Percentiles rank a stretch among this genome's conserved stretches.
Conservation (phyloP, 2,888 invertebrate genomes). For the Terebella lapidaria region DNA sequence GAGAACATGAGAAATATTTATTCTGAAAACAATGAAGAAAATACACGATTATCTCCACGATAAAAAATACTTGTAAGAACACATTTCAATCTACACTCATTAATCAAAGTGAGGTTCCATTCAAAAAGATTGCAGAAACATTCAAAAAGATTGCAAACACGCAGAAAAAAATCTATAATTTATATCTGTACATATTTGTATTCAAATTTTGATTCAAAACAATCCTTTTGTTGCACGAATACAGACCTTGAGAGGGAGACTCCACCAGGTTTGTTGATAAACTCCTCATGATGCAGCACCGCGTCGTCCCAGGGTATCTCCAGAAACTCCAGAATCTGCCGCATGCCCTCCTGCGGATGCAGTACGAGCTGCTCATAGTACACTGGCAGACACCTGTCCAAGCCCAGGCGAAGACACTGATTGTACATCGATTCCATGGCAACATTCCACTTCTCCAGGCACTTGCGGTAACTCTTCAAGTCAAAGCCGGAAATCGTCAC, state of each 20-base stretch:
- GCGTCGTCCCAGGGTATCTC: constrained; percentile 91
- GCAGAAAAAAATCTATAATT: too few species aligned
- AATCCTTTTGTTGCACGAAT: too few species aligned
- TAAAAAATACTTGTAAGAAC: too few species aligned
- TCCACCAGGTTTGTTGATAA: constrained; percentile 91
- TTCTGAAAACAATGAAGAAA: too few species aligned
- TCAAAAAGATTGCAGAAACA: too few species aligned
- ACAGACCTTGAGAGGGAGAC: constrained; percentile 87
- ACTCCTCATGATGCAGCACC: constrained; percentile 94
- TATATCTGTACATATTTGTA: too few species aligned
- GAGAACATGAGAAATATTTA: too few species aligned
- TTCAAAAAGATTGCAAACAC: too few species aligned
- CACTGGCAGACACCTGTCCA: constrained; percentile 72
- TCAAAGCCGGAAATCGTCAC: constrained; percentile 83
- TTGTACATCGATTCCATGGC: constrained; percentile 84
- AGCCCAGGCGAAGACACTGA: constrained; percentile 44
- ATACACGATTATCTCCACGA: too few species aligned
- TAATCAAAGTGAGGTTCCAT: too few species aligned
- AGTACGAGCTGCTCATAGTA: constrained; percentile 96
- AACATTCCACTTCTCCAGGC: constrained; percentile 93
- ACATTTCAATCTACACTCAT: too few species aligned
- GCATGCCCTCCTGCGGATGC: constrained; percentile 70
- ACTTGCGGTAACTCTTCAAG: constrained; percentile 82
- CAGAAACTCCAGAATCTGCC: constrained; percentile 77
- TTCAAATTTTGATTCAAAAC: too few species aligned